Evolutionary conservation across 2,113 vertebrate species (phyloP).

Genomic region (Burhinus bistriatus): DNA sequence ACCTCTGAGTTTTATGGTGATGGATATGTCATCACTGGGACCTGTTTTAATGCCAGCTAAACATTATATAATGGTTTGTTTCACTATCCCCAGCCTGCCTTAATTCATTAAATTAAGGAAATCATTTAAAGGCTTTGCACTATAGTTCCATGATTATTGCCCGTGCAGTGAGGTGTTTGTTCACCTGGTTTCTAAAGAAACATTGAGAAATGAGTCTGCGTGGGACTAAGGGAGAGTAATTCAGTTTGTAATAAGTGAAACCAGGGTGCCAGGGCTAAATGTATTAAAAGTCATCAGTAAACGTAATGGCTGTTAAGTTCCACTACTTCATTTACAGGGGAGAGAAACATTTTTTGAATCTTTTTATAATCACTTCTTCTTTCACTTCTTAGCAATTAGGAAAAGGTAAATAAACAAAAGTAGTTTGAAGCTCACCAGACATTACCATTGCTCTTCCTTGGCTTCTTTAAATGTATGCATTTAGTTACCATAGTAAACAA

Average conservation of each 20-base stretch:
- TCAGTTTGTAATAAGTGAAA: not conserved
- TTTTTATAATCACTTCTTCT: not conserved
- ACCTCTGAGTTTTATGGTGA: not conserved
- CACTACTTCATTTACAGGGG: not conserved
- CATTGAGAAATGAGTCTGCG: not conserved
- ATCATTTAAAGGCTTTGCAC: not conserved
- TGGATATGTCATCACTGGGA: not conserved
- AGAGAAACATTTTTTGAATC: not conserved
- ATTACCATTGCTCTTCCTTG: not conserved
- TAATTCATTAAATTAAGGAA: conserved; percentile 34
- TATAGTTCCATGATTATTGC: not conserved
- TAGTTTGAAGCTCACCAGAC: not conserved
- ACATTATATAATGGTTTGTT: not conserved
- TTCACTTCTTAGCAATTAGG: conserved; percentile 5
- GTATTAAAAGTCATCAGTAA: not conserved
- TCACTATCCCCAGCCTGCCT: conserved; percentile 1
- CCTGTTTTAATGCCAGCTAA: not conserved
- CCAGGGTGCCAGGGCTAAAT: not conserved
- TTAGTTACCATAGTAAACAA: conserved; percentile 34
- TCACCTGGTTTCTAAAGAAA: conserved; percentile 39
- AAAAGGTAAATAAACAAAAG: not conserved
- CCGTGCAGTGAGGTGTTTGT: conserved; percentile 8
- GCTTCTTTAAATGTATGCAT: not conserved
- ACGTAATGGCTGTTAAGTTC: not conserved
- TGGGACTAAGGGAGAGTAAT: not conserved